Evolutionary conservation across 2,113 vertebrate genomes (phyloP).

Genomic region (Marmota monax): DNA sequence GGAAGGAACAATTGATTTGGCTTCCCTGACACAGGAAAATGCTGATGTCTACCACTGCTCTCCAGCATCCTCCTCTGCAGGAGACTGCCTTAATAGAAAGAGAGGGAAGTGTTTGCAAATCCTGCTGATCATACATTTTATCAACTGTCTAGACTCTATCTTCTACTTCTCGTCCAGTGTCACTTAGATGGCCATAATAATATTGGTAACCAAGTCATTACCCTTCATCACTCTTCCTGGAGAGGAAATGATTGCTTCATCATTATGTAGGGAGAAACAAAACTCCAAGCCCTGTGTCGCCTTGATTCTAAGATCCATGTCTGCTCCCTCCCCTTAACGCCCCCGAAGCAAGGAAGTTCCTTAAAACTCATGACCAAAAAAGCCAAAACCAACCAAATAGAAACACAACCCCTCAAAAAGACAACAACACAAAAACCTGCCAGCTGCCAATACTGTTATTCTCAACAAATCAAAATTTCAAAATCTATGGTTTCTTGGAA

Average conservation of each 20-base stretch:
- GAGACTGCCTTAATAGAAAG: neutral
- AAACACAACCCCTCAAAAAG: no score
- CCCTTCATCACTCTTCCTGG: neutral
- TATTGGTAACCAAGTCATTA: neutral
- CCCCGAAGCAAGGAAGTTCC: conserved; percentile 10
- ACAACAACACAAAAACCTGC: neutral
- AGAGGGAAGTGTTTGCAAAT: neutral
- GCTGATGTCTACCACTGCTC: neutral
- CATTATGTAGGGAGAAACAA: neutral
- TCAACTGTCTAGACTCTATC: neutral
- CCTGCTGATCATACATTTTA: neutral
- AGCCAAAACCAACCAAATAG: neutral
- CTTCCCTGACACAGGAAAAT: neutral
- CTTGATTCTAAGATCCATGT: neutral
- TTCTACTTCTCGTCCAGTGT: neutral
- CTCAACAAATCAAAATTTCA: neutral
- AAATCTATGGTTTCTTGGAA: conserved; percentile 33
- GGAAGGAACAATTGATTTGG: neutral
- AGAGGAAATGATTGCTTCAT: neutral
- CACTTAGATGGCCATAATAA: neutral
- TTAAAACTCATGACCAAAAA: neutral
- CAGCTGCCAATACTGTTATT: neutral
- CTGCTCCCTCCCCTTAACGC: neutral
- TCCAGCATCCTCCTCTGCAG: neutral
- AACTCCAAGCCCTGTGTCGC: neutral